Evolutionary conservation across 2,888 invertebrate species (phyloP), one percentile per base, ranked within the genome.

Genomic region (Automeris io): DNA sequence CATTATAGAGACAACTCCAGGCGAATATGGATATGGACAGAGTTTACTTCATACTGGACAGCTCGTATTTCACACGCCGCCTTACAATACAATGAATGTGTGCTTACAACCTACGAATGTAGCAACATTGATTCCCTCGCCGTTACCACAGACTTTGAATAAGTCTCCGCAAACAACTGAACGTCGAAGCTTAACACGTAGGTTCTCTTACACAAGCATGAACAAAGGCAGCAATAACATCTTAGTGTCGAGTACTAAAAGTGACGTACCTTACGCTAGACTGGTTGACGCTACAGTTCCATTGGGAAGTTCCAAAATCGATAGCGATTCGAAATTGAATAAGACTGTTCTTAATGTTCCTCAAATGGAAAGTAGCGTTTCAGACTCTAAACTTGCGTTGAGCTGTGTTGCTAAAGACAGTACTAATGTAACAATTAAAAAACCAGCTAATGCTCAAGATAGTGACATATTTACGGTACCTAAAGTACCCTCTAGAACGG

Each of bases 11-110:
- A 92, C 93, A 34, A 87, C 90, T 13, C 91, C 92, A 2, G 92
- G 92, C 54, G 96, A 96, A 66, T 95, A 92, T 54, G 97, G 97
- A 0, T 98, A 95, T 66, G 98, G 97, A 0, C 97, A 98, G 76
- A 98, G 97, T 64, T 91, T 98, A 54, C 80, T 98, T 13, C 95
- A 97, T 65, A 90, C 94, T 40, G 92, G 93, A 19, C 92, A 95
- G 69, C 81, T 97, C 5, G 93, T 97, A 32, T 97, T 98, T 70
- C 94, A 96, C 53, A 95, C 96, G 1, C 95, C 95, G 0, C 96
- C 96, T 0, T 96, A 96, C 60, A 94, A 93, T 51, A 88, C 92
- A 25, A 89, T 93, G 56, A 91, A 93, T 53, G 92, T 95, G 2
- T 91, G 92, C 6, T 73, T 95, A 3, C 92, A 94, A 68, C 94